Evolutionary conservation across 1,140 invertebrate genomes (phyloP).

Genomic region (Hypothenemus hampei): DNA sequence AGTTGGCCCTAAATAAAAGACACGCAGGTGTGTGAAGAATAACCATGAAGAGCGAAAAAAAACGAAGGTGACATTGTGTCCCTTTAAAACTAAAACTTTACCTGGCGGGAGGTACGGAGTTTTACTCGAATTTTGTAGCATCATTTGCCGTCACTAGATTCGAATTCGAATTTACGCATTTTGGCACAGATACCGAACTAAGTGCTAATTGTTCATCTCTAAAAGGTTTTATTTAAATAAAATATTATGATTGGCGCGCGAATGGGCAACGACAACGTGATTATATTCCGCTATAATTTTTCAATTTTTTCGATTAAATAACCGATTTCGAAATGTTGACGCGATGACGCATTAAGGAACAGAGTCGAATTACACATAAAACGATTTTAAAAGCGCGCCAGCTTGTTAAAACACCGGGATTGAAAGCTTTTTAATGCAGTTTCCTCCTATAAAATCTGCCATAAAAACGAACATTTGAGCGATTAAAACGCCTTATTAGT

Average conservation of each 20-base stretch:
- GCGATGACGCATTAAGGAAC: not conserved
- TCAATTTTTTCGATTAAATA: slow-evolving; percentile 8
- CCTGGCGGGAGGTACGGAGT: no score
- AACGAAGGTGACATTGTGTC: not conserved
- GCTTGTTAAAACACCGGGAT: slow-evolving; percentile 13
- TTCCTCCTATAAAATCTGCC: slow-evolving; percentile 5
- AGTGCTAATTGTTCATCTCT: slow-evolving; percentile 15
- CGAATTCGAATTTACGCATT: slow-evolving; percentile 16
- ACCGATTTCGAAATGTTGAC: slow-evolving; percentile 1
- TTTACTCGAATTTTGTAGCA: no score
- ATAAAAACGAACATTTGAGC: slow-evolving; percentile 3
- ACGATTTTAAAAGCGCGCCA: slow-evolving; percentile 10
- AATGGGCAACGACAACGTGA: slow-evolving; percentile 11
- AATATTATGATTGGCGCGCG: slow-evolving; percentile 4
- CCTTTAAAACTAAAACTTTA: no score
- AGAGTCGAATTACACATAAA: slow-evolving; percentile 10
- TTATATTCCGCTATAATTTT: slow-evolving; percentile 7
- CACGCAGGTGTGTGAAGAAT: slow-evolving; percentile 12
- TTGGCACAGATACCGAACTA: not conserved
- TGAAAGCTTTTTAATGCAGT: slow-evolving; percentile 15
- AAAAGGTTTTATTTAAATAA: slow-evolving; percentile 21
- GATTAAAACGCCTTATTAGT: slow-evolving; percentile 5
- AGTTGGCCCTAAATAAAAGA: slow-evolving; percentile 2
- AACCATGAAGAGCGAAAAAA: not conserved
- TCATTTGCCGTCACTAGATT: no score